Evolutionary conservation across 1,140 invertebrate genomes (phyloP).

Genomic region (Pseudoatta argentina): DNA sequence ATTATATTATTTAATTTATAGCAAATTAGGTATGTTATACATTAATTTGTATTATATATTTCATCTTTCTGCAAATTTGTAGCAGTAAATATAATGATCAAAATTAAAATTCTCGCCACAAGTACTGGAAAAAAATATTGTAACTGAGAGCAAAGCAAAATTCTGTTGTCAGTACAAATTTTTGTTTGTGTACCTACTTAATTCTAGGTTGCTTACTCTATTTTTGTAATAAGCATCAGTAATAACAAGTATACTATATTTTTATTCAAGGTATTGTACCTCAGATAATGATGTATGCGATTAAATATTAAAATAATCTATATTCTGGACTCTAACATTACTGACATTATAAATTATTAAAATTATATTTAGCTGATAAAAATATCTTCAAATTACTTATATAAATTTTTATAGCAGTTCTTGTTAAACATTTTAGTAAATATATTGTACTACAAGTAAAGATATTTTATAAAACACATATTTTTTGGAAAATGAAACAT

Average conservation of each 20-base stretch:
- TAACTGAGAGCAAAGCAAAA: not conserved
- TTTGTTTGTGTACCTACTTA: slow-evolving; percentile 9
- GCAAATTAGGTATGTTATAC: not conserved
- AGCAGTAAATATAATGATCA: not conserved
- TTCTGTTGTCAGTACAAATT: slow-evolving; percentile 2
- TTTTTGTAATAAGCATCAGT: slow-evolving; percentile 26
- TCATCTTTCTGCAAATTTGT: not conserved
- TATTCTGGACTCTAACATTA: not conserved
- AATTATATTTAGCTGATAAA: too few relatives aligned
- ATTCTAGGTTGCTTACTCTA: not conserved
- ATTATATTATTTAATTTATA: slow-evolving; percentile 32
- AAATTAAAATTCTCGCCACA: not conserved
- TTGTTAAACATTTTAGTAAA: too few relatives aligned
- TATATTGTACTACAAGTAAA: too few relatives aligned
- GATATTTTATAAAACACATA: too few relatives aligned
- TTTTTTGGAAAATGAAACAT: too few relatives aligned
- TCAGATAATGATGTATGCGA: not conserved
- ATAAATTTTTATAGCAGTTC: too few relatives aligned
- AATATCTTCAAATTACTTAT: too few relatives aligned
- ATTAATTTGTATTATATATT: not conserved
- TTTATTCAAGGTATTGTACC: not conserved
- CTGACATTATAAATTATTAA: too few relatives aligned
- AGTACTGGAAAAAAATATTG: not conserved
- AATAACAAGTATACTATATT: not conserved
- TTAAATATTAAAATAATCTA: slow-evolving; percentile 29